Evolutionary conservation across 2,113 vertebrate species (phyloP), one percentile per base, ranked within the genome.

Genomic region (Orthonyx spaldingii): DNA sequence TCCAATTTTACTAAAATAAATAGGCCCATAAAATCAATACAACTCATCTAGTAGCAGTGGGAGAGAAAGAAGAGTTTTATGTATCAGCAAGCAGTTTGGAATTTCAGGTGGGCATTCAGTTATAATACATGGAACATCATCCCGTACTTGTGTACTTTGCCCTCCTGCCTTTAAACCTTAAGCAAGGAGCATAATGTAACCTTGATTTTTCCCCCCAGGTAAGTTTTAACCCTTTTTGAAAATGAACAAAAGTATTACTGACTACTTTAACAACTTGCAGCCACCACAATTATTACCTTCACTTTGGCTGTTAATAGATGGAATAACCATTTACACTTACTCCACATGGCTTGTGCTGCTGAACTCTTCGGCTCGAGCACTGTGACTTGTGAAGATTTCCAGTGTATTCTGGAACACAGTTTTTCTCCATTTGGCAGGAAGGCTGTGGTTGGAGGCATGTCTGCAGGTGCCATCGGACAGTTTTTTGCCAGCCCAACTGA

Each of bases 401-500:
- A 60, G 41, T 32, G 24, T 52, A 26, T 28, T 63, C 49, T 66
- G 22, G 15, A 84, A 60, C 24, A 49, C 8, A 2, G 7, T 61
- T 87, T 52, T 88, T 68, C 50, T 60, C 63, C 55, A 11, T 74
- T 64, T 28, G 64, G 19, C 88, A 99, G 98, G 98, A 99, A 98
- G 94, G 96, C 98, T 46, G 98, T 98, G 42, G 63, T 98, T 21
- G 98, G 98, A 72, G 98, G 98, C 11, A 98, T 99, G 98, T 68
- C 97, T 63, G 97, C 98, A 1, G 98, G 98, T 50, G 98, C 98
- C 20, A 95, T 99, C 0, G 98, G 98, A 27, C 98, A 99, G 93
- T 99, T 99, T 97, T 96, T 99, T 7, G 98, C 98, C 84, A 99
- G 98, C 77, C 98, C 98, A 6, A 95, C 98, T 24, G 98, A 99